Conservation (phyloP, 1,140 invertebrate genomes). For the Homalodisca vitripennis region DNA sequence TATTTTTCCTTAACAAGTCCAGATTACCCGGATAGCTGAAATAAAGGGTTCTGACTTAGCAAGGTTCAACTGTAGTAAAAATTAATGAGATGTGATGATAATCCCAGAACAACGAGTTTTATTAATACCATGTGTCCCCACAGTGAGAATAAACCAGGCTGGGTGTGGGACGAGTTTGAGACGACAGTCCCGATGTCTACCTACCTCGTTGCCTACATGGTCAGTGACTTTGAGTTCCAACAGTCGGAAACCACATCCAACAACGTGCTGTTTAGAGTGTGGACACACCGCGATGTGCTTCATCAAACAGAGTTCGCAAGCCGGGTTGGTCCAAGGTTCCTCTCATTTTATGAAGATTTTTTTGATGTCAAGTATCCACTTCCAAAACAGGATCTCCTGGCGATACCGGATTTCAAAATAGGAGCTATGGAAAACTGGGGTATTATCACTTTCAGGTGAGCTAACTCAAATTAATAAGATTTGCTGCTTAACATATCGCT, state of each 20-base stretch:
- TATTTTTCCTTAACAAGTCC: too few species aligned
- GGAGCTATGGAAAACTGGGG: conserved; percentile 70
- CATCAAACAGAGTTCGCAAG: conserved; percentile 42
- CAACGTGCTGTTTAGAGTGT: conserved; percentile 2
- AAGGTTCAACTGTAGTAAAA: too few species aligned
- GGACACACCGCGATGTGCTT: neutral
- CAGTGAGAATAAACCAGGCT: neutral
- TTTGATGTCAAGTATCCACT: conserved; percentile 54
- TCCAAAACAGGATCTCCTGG: conserved; percentile 61
- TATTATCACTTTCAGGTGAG: conserved; percentile 52
- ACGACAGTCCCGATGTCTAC: neutral
- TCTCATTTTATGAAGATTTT: conserved; percentile 53
- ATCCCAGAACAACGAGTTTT: too few species aligned
- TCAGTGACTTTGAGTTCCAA: neutral
- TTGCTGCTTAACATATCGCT: too few species aligned
- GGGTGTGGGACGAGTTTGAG: neutral
- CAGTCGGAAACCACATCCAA: conserved; percentile 1
- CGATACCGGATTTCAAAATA: conserved; percentile 67
- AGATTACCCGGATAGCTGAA: too few species aligned
- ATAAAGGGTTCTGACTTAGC: too few species aligned
- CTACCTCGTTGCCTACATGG: neutral
- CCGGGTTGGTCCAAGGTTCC: conserved; percentile 52
- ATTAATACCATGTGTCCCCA: too few species aligned
- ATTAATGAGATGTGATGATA: too few species aligned
- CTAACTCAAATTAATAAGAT: too few species aligned